Conservation (phyloP, 2,113 vertebrate species). For the Sula dactylatra region DNA sequence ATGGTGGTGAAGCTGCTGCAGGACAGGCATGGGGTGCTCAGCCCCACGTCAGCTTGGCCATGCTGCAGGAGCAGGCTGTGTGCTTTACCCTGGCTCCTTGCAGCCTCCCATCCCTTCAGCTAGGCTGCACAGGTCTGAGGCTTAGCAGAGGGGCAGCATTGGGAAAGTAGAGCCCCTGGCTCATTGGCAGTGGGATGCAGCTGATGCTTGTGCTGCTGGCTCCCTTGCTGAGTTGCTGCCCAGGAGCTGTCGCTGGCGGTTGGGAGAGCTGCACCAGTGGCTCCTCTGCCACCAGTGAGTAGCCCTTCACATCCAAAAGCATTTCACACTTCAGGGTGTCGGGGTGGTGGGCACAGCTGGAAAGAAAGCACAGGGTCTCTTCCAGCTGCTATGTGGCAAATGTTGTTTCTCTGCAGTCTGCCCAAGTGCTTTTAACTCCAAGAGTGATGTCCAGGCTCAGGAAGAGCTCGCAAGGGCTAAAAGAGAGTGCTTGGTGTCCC, state of each 20-base stretch:
- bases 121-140: neutral
- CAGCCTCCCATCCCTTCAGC: neutral
- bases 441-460: neutral
- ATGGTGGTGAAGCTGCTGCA: accelerated
- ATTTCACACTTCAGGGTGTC: neutral
- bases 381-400: neutral
- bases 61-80: neutral
- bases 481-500: accelerated
- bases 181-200: neutral
- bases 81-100: neutral
- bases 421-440: neutral
- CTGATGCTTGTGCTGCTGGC: neutral
- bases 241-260: accelerated
- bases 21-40: accelerated
- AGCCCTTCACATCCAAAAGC: neutral
- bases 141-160: neutral
- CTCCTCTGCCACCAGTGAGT: neutral
- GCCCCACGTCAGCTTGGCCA: accelerated
- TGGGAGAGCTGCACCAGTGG: neutral
- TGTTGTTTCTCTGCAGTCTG: neutral
- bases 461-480: neutral
- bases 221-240: neutral
- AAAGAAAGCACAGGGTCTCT: neutral
- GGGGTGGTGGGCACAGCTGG: neutral
- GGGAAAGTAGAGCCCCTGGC: neutral